Evolutionary conservation across 92 coral and sea anemone genomes (phyloP), one percentile per base, ranked within the genome.

Genomic region (Heliopora coerulea): DNA sequence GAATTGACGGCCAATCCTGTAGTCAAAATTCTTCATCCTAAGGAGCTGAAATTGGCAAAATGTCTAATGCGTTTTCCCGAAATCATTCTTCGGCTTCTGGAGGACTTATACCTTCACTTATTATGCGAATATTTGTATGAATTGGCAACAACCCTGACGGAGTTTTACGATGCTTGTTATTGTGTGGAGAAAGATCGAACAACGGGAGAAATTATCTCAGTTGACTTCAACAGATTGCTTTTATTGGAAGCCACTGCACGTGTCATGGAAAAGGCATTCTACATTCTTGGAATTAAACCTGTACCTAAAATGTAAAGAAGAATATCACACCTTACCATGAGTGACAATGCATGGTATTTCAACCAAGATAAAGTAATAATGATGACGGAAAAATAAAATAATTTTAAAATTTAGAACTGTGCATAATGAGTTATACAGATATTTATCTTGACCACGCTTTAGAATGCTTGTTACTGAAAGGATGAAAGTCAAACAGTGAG

Each of bases 1-100:
- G 82, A 88, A 27, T 69, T 86, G 64, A 74, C 89, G 59, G 77
- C 59, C 39, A 82, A 72, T 62, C 88, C 95, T 11, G 82, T 78
- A 24, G 68, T 90, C 80, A 78, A 86, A 26, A 77, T 95, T 33
- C 91, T 85, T 13, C 99, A 95, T 58, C 91, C 99, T n/a, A 95
- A 95, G 50, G 99, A 95, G 79, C 86, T 96, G 91, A 95, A 95
- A 83, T 89, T 95, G 26, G 99, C 96, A 54, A 95, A 95, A 79
- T 95, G 96, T 46, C 86, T 95, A 26, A 62, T 87, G 52, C 99
- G 99, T 69, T 95, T 95, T 31, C 99, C 99, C 12, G 96, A 90
- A 60, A 80, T 95, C 31, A 56, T 95, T 20, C 81, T 85, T 56
- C 96, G 99, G 31, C 84, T 90, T 19, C 75, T 95, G 21, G 96